Conservation (phyloP, 1,140 invertebrate species). For the Drosophila simulans region DNA sequence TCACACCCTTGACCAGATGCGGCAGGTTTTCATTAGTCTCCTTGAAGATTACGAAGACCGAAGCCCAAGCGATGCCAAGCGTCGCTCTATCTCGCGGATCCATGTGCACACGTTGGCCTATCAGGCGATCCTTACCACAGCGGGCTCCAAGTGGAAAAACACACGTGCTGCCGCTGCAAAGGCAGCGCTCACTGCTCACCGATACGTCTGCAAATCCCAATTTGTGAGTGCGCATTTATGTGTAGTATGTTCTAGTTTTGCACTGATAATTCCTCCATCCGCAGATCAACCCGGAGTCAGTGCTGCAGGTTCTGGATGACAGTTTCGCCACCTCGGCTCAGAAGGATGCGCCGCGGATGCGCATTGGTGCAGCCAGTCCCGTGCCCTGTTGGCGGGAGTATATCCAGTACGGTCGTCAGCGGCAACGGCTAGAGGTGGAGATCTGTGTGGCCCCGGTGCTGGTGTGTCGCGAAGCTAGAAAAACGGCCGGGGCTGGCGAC, state of each 20-base stretch:
- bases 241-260: neutral
- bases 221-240: slow-evolving; percentile 84
- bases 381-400: slow-evolving; percentile 93
- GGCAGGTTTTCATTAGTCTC: slow-evolving; percentile 88
- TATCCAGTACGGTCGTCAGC: slow-evolving; percentile 82
- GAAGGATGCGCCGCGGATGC: slow-evolving; percentile 85
- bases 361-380: slow-evolving; percentile 89
- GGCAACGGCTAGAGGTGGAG: slow-evolving; percentile 85
- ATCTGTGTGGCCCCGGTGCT: slow-evolving; percentile 94
- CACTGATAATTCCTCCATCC: neutral
- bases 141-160: slow-evolving; percentile 89
- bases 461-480: slow-evolving; percentile 92
- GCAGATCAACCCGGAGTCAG: slow-evolving; percentile 89
- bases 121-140: slow-evolving; percentile 92
- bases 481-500: slow-evolving; percentile 95
- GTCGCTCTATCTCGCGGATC: slow-evolving; percentile 89
- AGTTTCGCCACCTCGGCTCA: slow-evolving; percentile 91
- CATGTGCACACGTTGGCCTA: slow-evolving; percentile 95
- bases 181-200: slow-evolving; percentile 92
- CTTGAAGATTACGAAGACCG: slow-evolving; percentile 74
- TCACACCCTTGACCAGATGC: slow-evolving; percentile 93
- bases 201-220: slow-evolving; percentile 93
- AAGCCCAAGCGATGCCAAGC: slow-evolving; percentile 19
- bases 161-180: slow-evolving; percentile 92
- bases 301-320: slow-evolving; percentile 92